Evolutionary conservation across 2,113 vertebrate species (phyloP), one percentile per base, ranked within the genome.

Genomic region (Sterna hirundo): DNA sequence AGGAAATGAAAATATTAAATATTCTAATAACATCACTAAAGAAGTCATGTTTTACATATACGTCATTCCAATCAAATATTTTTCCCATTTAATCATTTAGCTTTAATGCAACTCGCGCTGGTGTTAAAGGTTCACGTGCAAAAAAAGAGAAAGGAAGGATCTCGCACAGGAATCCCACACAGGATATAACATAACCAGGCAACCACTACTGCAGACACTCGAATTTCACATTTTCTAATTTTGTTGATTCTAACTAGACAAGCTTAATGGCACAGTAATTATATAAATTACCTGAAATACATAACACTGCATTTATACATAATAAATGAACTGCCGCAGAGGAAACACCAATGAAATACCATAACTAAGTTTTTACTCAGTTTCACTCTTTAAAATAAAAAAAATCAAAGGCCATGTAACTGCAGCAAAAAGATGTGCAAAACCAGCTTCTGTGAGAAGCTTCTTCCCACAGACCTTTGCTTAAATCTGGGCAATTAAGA

Each of bases 1-100:
- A 80, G 77, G 84, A 96, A 96, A 96, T 52, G 78, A 96, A 97
- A 96, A 95, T 87, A 96, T 95, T 93, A 88, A 87, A 85, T 91
- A 95, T 91, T 96, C 91, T 69, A 95, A 83, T 57, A 95, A 66
- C 91, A 87, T 91, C 68, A 66, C 82, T 88, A 77, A 94, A 97
- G 76, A 81, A 96, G 68, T 27, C 20, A 25, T 92, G 92, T 81
- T 96, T 91, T 94, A 94, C 93, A 92, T 96, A 54, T 42, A 87
- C 91, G 81, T 60, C 92, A 74, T 96, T 93, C 90, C 95, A 90
- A 78, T 75, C 60, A 92, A 92, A 83, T 95, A 74, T 83, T 90
- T 94, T 61, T 79, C 93, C 62, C 38, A 44, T 68, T 94, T 69
- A 90, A 95, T 93, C 94, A 93, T 52, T 91, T 57, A 83, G 70